phyloP scores from a whole-genome alignment of 92 coral and sea anemone species.

The Plumapathes pennacea region DNA sequence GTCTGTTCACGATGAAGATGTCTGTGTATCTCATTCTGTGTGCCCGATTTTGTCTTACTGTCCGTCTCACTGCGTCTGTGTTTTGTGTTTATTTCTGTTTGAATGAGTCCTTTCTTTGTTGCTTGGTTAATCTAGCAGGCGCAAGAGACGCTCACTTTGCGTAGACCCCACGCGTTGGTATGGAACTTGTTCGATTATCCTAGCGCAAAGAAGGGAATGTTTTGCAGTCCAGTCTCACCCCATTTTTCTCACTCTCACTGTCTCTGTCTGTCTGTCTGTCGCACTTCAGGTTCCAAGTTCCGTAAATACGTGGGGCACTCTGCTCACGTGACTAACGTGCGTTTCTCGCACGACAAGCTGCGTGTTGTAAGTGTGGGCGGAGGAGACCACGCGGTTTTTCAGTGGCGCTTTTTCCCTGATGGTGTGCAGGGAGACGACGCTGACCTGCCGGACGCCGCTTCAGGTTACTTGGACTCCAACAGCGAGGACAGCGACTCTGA shows the following conservation, averaged over 20 bases:
- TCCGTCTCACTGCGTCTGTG: neutral
- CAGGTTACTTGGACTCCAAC: conserved; percentile 89
- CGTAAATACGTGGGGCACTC: conserved; percentile 98
- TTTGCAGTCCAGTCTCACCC: no score
- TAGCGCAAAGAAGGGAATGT: no score
- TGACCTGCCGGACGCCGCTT: conserved; percentile 73
- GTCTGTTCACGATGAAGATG: neutral
- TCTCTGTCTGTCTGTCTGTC: no score
- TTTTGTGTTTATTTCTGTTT: neutral
- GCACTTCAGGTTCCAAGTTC: conserved; percentile 81
- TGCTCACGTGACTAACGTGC: conserved; percentile 97
- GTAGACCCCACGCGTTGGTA: no score
- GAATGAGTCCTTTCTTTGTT: neutral
- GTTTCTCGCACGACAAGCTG: conserved; percentile 84
- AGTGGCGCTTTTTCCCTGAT: conserved; percentile 98
- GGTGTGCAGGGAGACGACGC: conserved; percentile 76
- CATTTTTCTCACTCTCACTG: no score
- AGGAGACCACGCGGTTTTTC: conserved; percentile 96
- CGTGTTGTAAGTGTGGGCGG: conserved; percentile 96
- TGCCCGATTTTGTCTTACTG: neutral
- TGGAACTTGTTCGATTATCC: no score
- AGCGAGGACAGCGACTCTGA: conserved; percentile 97
- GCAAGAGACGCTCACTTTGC: no score
- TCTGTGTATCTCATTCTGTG: neutral
- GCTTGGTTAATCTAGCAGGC: no score